Percentiles rank a stretch among this genome's conserved stretches.
Conservation (phyloP, 1,140 invertebrate genomes). For the Portunus trituberculatus region DNA sequence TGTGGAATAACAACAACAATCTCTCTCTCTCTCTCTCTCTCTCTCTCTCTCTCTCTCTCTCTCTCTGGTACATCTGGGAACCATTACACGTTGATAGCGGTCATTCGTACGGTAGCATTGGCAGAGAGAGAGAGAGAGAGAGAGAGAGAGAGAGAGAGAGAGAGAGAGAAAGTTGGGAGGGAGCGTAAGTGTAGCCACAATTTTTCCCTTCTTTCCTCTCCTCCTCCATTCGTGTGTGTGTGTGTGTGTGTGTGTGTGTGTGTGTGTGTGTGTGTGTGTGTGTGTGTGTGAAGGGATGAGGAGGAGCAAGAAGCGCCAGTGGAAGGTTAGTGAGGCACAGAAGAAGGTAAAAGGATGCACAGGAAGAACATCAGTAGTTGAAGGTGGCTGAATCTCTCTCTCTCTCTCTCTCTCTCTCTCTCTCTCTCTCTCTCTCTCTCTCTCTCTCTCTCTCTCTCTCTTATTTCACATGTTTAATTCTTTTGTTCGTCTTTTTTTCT, state of each 20-base stretch:
- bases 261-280: conserved; percentile 28
- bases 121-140: conserved; percentile 33
- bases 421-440: conserved; percentile 35
- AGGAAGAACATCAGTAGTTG: neutral
- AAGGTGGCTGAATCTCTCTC: neutral
- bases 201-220: too few species aligned
- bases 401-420: conserved; percentile 8
- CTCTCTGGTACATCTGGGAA: neutral
- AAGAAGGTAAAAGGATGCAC: neutral
- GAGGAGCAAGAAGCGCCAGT: neutral
- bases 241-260: conserved; percentile 33
- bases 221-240: neutral
- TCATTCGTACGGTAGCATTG: neutral
- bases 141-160: conserved; percentile 43
- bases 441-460: conserved; percentile 40
- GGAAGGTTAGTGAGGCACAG: conserved; percentile 5
- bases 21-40: neutral
- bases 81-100: neutral
- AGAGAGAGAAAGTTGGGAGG: neutral
- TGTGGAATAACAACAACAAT: neutral
- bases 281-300: neutral
- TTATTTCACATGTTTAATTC: neutral
- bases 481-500: neutral
- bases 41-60: conserved; percentile 1
- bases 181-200: neutral